These are phyloP conservation scores for Antheraea assamensis DNA, from an alignment of 2,888 invertebrate species.

Conservation along the genomic window DNA sequence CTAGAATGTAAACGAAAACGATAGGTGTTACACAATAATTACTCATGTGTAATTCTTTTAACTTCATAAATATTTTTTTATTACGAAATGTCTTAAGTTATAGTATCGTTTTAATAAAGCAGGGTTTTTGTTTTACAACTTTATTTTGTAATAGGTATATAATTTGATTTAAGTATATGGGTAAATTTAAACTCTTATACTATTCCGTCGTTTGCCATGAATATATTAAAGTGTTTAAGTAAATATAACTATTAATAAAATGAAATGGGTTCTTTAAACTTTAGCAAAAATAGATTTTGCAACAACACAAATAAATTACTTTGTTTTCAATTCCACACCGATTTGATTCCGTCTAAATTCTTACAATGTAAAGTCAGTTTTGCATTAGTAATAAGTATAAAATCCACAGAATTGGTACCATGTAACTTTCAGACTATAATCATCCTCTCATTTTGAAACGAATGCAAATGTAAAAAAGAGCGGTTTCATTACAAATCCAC, in stretches of 20 bases:
- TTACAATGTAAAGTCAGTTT: neutral
- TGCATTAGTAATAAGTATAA: neutral
- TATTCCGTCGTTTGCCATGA: neutral
- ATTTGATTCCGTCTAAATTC: neutral
- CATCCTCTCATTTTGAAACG: neutral
- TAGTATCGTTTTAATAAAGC: neutral
- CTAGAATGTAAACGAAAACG: too few relatives aligned
- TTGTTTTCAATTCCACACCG: neutral
- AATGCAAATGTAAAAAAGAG: neutral
- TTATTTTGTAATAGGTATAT: too few relatives aligned
- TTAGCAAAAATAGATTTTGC: neutral
- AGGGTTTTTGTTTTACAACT: neutral
- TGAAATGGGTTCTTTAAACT: neutral
- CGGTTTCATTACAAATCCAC: neutral
- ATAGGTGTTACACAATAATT: too few relatives aligned
- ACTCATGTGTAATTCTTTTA: too few relatives aligned
- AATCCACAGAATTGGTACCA: neutral
- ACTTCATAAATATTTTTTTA: too few relatives aligned
- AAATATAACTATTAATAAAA: neutral
- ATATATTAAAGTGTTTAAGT: neutral
- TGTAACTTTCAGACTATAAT: neutral
- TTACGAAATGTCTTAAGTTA: too few relatives aligned
- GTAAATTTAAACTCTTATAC: neutral
- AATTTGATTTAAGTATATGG: too few relatives aligned
- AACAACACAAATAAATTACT: slow-evolving; percentile 3